Evolutionary conservation across 1,140 invertebrate genomes (phyloP), one percentile per base, ranked within the genome.

Genomic region (Metaphire vulgaris): DNA sequence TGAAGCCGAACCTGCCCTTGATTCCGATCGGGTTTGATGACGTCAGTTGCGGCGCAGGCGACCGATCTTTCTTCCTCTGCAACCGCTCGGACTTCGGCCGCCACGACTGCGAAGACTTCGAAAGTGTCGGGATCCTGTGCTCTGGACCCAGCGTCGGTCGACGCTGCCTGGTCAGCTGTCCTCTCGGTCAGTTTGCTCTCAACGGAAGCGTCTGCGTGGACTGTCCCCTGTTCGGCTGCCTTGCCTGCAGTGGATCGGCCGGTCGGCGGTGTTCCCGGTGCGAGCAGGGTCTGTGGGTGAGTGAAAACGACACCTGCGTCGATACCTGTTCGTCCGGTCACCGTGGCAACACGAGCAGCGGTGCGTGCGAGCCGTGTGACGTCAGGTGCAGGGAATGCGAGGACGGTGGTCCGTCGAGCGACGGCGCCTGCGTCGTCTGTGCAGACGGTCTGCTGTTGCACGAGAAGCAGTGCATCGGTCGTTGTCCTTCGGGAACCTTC

Each of bases 51-150:
- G 6, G 12, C 12, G 67, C n/a, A n/a, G n/a, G 12, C 12, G 67
- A 69, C n/a, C 2, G 26, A 12, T 69, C 67, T 26, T 30, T 69
- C 67, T 69, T 26, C 67, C n/a, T n/a, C n/a, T 69, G 67, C 29
- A 69, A 69, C n/a, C n/a, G n/a, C 2, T 26, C 67, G 26, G 12
- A n/a, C 12, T n/a, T 69, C 12, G 67, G n/a, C n/a, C 67, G 12
- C 12, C 67, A n/a, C n/a, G 12, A 26, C 12, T 69, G 67, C n/a
- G 67, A 69, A 26, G 67, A n/a, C n/a, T n/a, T 26, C n/a, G 67
- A 69, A 30, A 69, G n/a, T 26, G n/a, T 69, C 26, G 67, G 67
- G 2, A 26, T 69, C n/a, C 6, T 2, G 12, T 69, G 67, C n/a
- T 26, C n/a, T 12, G 67, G 67, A 12, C 67, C 67, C 6, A 26